Conservation (phyloP, 37 sponge, comb jelly and placozoan genomes). For the Corticium candelabrum region DNA sequence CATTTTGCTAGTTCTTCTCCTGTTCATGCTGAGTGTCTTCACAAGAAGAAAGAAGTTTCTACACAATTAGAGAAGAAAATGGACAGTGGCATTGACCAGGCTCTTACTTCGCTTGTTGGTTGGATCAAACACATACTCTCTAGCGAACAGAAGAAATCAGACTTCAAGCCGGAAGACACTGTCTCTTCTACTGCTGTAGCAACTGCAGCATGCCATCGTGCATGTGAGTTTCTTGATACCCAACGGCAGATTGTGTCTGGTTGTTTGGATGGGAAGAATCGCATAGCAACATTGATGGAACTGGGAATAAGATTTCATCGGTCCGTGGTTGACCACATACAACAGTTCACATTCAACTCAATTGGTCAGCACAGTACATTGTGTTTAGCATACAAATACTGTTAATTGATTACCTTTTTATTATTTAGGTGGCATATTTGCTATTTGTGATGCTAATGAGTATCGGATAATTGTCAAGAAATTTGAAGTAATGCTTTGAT, state of each 20-base stretch:
- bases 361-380: constrained; percentile 18
- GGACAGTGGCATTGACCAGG: constrained; percentile 50
- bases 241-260: constrained; percentile 27
- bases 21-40: constrained; percentile 37
- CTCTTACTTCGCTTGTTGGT: constrained; percentile 35
- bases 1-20: constrained; percentile 49
- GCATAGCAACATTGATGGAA: constrained; percentile 51
- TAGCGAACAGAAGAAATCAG: constrained; percentile 69
- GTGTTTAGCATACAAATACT: not conserved
- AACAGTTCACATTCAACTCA: constrained; percentile 48
- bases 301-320: constrained; percentile 69
- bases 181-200: not conserved
- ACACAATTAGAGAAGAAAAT: constrained; percentile 56
- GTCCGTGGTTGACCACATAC: constrained; percentile 62
- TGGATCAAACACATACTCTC: constrained; percentile 34
- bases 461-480: constrained; percentile 56
- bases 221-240: constrained; percentile 27
- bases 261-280: constrained; percentile 80
- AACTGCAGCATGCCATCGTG: constrained; percentile 51
- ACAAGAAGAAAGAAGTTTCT: constrained; percentile 37
- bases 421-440: constrained; percentile 62
- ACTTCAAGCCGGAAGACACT: constrained; percentile 68
- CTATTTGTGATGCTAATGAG: constrained; percentile 75
- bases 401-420: not conserved
- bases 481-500: constrained; percentile 44